Conservation (phyloP, 1,140 invertebrate genomes). For the Belonocnema kinseyi region DNA sequence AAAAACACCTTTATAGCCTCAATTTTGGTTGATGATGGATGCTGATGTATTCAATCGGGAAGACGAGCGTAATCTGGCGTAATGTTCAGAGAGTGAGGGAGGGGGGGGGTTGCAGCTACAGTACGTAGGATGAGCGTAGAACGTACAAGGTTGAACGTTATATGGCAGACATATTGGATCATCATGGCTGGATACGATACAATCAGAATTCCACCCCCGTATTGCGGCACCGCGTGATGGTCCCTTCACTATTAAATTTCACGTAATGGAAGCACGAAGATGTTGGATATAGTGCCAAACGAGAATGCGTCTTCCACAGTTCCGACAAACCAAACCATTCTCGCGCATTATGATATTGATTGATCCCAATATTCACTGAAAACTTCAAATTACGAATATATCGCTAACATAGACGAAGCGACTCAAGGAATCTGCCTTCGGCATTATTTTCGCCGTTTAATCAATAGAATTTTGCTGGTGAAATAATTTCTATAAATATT, state of each 20-base stretch:
- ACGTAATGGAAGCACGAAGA: constrained; percentile 50
- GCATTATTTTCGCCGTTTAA: background rate
- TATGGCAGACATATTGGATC: constrained; percentile 61
- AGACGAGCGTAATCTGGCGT: constrained; percentile 58
- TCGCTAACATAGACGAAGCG: too few relatives aligned
- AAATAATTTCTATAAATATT: too few relatives aligned
- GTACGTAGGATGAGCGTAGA: background rate
- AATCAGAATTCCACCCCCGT: constrained; percentile 61
- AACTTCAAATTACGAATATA: too few relatives aligned
- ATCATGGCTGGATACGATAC: constrained; percentile 60
- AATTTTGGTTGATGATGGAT: constrained; percentile 29
- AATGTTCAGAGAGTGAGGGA: constrained; percentile 44
- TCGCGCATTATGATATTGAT: too few relatives aligned
- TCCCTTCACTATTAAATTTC: constrained; percentile 60
- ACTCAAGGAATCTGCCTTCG: too few relatives aligned
- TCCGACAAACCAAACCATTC: background rate
- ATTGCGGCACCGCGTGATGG: constrained; percentile 35
- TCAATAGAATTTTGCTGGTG: background rate
- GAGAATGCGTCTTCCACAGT: background rate
- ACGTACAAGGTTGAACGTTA: background rate
- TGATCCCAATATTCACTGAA: too few relatives aligned
- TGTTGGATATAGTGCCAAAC: constrained; percentile 37
- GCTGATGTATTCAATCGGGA: constrained; percentile 53
- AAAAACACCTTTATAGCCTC: background rate
- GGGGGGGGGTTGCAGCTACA: background rate